phyloP scores from a whole-genome alignment of 2,888 invertebrate genomes.

The Mechanitis messenoides region DNA sequence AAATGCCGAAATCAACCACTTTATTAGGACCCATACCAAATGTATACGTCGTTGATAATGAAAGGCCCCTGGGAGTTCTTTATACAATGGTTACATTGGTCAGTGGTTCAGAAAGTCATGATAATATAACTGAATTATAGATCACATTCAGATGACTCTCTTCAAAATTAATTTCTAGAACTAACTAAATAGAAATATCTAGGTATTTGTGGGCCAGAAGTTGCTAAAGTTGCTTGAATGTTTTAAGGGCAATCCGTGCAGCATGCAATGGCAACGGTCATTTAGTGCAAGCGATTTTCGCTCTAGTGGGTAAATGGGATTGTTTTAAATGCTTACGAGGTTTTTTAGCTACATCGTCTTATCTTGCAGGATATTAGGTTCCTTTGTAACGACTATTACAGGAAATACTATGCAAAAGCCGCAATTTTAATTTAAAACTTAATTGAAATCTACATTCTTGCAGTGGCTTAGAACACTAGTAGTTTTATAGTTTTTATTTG shows the following conservation, averaged over 20 bases:
- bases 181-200: constrained; percentile 15
- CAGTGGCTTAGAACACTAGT: constrained; percentile 13
- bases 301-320: constrained; percentile 23
- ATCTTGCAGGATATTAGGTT: constrained; percentile 26
- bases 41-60: constrained; percentile 11
- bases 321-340: constrained; percentile 28
- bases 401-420: constrained; percentile 19
- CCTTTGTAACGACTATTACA: constrained; percentile 25
- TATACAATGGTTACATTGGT: constrained; percentile 39
- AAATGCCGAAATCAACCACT: constrained; percentile 36
- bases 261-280: constrained; percentile 19
- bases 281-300: constrained; percentile 25
- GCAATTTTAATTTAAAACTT: constrained; percentile 29
- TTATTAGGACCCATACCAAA: constrained; percentile 31
- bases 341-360: constrained; percentile 28
- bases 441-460: constrained; percentile 26
- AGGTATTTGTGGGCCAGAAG: constrained; percentile 7
- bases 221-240: constrained; percentile 23
- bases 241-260: constrained; percentile 19
- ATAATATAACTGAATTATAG: constrained; percentile 62
- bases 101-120: constrained; percentile 62
- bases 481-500: neutral
- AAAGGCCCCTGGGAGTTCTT: constrained; percentile 32
- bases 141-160: constrained; percentile 36
- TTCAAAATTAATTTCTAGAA: constrained; percentile 32